Conservation (phyloP, 53 echinoderm and acorn worm species). For the Holothuria leucospilota region DNA sequence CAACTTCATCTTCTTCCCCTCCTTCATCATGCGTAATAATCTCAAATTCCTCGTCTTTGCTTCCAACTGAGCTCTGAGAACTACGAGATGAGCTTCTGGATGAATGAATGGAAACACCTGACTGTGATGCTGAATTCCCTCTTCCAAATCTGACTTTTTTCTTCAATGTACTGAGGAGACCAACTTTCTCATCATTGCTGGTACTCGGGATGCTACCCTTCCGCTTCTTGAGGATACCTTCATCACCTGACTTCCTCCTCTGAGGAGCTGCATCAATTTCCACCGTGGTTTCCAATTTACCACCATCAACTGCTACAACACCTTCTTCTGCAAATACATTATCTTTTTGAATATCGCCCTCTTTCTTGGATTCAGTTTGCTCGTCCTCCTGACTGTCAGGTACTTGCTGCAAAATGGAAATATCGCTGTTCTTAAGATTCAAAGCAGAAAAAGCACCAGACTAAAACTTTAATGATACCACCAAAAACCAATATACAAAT, state of each 20-base stretch:
- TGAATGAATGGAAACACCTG: neutral
- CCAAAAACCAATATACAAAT: too few species aligned
- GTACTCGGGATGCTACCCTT: neutral
- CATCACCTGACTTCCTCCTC: constrained; percentile 69
- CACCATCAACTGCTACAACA: neutral
- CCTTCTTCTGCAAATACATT: neutral
- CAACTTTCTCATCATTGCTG: neutral
- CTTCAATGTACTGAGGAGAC: constrained; percentile 11
- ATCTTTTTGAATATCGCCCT: neutral
- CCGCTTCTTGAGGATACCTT: constrained; percentile 52
- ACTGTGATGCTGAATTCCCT: neutral
- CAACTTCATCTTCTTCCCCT: neutral
- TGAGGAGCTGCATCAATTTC: constrained; percentile 79
- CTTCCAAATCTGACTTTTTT: constrained; percentile 42
- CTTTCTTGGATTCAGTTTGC: neutral
- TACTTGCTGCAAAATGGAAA: constrained; percentile 59
- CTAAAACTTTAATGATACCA: too few species aligned
- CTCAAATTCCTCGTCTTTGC: constrained; percentile 11
- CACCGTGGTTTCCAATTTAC: neutral
- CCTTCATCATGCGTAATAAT: neutral
- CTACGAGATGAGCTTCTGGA: constrained; percentile 29
- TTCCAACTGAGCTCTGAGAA: constrained; percentile 22
- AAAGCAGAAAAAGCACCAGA: too few species aligned
- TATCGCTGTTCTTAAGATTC: too few species aligned
- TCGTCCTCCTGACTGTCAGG: constrained; percentile 73